Evolutionary conservation across 2,797 vertebrate genomes (phyloP).

Genomic region (Crax fasciolata): DNA sequence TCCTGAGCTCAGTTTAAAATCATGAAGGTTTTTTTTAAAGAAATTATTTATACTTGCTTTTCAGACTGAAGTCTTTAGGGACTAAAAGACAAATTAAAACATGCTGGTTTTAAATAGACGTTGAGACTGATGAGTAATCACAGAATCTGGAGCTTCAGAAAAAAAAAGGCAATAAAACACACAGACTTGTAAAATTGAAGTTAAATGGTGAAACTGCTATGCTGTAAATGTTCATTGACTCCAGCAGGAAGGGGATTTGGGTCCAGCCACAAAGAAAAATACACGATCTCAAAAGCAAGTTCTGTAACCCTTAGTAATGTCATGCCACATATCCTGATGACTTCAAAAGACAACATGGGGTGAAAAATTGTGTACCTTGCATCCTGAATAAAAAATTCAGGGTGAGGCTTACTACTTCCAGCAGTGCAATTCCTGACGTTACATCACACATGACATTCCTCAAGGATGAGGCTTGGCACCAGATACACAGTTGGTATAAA

Average conservation of each 20-base stretch:
- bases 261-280: background rate
- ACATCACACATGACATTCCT: background rate
- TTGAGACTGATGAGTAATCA: background rate
- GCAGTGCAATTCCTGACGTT: background rate
- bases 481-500: background rate
- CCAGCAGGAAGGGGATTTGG: background rate
- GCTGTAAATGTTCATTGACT: background rate
- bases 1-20: slow-evolving; percentile 7
- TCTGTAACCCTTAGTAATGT: background rate
- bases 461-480: background rate
- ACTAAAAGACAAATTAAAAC: slow-evolving; percentile 41
- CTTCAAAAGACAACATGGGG: background rate
- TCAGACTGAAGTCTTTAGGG: background rate
- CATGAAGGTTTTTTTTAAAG: background rate
- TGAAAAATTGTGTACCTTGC: background rate
- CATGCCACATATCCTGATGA: background rate
- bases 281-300: background rate
- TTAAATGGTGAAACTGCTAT: background rate
- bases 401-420: background rate
- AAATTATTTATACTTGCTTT: background rate
- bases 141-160: slow-evolving; percentile 2
- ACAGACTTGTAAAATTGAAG: background rate
- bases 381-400: background rate
- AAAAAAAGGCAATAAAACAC: background rate
- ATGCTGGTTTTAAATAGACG: slow-evolving; percentile 6